Percentiles rank a stretch among this genome's conserved stretches.
Conservation (phyloP, 2,888 invertebrate species). For the Tinea semifulvella region DNA sequence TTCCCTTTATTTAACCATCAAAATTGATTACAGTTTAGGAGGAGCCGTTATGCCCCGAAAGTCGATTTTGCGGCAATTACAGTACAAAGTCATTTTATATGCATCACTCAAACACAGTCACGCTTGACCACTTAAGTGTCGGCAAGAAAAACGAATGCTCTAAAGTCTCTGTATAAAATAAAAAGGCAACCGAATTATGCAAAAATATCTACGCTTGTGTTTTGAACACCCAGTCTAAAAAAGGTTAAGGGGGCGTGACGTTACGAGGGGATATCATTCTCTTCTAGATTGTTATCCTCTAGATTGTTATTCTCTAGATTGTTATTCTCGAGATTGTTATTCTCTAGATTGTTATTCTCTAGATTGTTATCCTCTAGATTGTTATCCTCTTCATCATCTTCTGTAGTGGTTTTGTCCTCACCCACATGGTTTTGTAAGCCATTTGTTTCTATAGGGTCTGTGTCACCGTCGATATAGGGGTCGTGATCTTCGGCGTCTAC, state of each 20-base stretch:
- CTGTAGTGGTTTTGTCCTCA: not conserved
- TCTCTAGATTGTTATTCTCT: not conserved
- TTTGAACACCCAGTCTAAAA: constrained; percentile 6
- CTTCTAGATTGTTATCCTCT: not conserved
- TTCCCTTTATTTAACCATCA: no score
- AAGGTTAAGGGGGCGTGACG: constrained; percentile 6
- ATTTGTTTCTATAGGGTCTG: no score
- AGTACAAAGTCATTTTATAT: no score
- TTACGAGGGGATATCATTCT: not conserved
- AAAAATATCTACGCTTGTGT: constrained; percentile 6
- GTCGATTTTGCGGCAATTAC: no score
- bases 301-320: not conserved
- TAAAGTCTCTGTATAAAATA: no score
- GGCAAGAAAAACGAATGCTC: no score
- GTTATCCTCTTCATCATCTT: not conserved
- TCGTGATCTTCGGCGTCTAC: not conserved
- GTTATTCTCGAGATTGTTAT: no score
- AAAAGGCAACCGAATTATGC: no score
- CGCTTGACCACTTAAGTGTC: no score
- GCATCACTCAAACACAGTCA: no score
- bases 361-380: not conserved
- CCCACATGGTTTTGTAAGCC: constrained; percentile 6
- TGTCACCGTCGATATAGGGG: not conserved
- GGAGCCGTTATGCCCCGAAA: no score
- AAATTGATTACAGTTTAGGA: no score